Evolutionary conservation across 1,140 invertebrate species (phyloP).

Genomic region (Stegodyphus mimosarum): DNA sequence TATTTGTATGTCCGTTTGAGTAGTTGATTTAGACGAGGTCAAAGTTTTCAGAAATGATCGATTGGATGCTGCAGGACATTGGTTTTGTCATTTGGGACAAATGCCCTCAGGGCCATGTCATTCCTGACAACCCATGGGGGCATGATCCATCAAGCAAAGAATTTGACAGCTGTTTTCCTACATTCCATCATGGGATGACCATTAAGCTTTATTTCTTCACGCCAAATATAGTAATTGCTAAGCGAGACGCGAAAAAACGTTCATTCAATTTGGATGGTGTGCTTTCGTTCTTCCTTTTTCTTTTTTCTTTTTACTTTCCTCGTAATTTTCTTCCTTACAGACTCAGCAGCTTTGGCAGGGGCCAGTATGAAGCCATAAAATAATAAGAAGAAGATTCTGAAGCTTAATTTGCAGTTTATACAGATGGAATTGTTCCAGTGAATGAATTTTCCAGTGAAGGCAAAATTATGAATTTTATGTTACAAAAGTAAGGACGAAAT

Average conservation of each 20-base stretch:
- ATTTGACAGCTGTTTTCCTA: constrained; percentile 49
- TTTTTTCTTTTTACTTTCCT: background rate
- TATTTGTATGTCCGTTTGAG: too few species aligned
- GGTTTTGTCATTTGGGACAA: constrained; percentile 44
- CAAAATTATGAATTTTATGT: too few species aligned
- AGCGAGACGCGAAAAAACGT: constrained; percentile 31
- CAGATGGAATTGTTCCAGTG: too few species aligned
- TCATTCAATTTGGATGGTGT: constrained; percentile 36
- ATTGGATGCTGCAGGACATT: constrained; percentile 38
- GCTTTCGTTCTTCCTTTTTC: background rate
- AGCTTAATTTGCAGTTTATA: too few species aligned
- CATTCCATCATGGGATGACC: constrained; percentile 49
- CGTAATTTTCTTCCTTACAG: too few species aligned
- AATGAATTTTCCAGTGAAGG: too few species aligned
- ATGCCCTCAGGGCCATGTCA: constrained; percentile 38
- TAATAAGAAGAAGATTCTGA: too few species aligned
- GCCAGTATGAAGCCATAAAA: background rate
- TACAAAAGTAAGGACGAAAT: too few species aligned
- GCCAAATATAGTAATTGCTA: constrained; percentile 43
- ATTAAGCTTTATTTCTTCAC: constrained; percentile 50
- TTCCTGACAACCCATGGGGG: constrained; percentile 34
- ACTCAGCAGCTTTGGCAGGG: too few species aligned
- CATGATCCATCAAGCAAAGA: constrained; percentile 29
- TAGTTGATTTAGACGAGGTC: constrained; percentile 34
- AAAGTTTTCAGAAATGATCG: constrained; percentile 33